Percentiles rank a stretch among this genome's conserved stretches.
These are phyloP conservation scores for Pseudorhiza aurosa DNA, from an alignment of 30 jellyfish, hydroid and myxozoan species.

Conservation along the genomic window DNA sequence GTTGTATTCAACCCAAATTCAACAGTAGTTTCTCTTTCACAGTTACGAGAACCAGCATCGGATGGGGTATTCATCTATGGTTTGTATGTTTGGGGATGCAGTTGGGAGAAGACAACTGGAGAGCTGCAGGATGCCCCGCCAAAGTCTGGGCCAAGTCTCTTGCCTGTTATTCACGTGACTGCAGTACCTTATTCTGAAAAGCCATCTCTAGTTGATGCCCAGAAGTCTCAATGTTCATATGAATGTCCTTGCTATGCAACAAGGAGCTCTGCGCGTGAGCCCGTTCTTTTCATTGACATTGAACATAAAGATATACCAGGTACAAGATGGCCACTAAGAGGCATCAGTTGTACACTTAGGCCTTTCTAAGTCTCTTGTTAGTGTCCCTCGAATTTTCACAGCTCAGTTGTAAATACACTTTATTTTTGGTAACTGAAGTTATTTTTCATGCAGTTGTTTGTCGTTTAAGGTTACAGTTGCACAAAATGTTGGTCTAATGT, in stretches of 20 bases:
- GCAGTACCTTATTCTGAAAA: conserved; percentile 74
- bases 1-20: background rate
- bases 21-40: background rate
- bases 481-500: too few relatives aligned
- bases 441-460: too few relatives aligned
- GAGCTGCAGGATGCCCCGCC: conserved; percentile 82
- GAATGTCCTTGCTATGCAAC: conserved; percentile 83
- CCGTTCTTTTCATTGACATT: conserved; percentile 62
- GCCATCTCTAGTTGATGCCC: conserved; percentile 45
- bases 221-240: conserved; percentile 43
- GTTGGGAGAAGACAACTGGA: conserved; percentile 86
- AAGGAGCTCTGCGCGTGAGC: conserved; percentile 45
- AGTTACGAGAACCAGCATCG: conserved; percentile 91
- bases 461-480: too few relatives aligned
- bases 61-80: conserved; percentile 88
- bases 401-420: background rate
- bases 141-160: conserved; percentile 68
- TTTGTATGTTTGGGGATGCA: conserved; percentile 73
- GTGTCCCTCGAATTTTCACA: background rate
- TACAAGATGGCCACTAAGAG: conserved; percentile 81
- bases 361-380: conserved; percentile 37
- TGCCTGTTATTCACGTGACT: conserved; percentile 81
- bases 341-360: conserved; percentile 72
- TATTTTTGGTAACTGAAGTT: too few relatives aligned
- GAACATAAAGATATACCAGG: conserved; percentile 78